phyloP scores from a whole-genome alignment of 2,797 vertebrate genomes.

The Clarias pachynema region DNA sequence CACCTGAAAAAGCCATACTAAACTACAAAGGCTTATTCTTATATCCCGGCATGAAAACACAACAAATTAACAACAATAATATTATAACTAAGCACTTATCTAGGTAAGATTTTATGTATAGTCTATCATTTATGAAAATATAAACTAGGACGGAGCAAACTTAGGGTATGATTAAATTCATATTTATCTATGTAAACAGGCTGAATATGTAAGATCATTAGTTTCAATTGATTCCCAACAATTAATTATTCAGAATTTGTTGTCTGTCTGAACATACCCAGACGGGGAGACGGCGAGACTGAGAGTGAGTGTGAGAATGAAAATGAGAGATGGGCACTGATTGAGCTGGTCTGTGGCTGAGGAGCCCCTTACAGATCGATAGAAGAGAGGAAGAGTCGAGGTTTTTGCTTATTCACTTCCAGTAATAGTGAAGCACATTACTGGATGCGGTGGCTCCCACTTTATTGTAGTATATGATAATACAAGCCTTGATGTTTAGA shows the following conservation, averaged over 20 bases:
- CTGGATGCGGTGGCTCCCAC: conserved; percentile 6
- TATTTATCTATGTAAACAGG: conserved; percentile 22
- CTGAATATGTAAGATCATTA: conserved; percentile 18
- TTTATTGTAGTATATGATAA: not conserved
- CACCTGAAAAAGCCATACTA: conserved; percentile 29
- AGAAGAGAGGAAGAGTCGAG: conserved; percentile 34
- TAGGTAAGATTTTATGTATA: not conserved
- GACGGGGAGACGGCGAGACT: conserved; percentile 32
- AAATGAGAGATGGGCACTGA: conserved; percentile 18
- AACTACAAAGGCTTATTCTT: conserved; percentile 26
- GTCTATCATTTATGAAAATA: not conserved
- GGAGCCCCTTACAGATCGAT: conserved; percentile 42
- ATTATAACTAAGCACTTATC: not conserved
- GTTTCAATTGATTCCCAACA: not conserved
- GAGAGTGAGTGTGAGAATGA: conserved; percentile 3
- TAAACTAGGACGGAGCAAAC: not conserved
- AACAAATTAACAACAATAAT: not conserved
- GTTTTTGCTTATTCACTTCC: conserved; percentile 52
- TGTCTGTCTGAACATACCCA: conserved; percentile 28
- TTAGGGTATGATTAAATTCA: not conserved
- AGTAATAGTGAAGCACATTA: conserved; percentile 44
- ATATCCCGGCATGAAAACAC: not conserved
- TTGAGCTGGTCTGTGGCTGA: conserved; percentile 16
- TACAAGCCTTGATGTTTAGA: not conserved
- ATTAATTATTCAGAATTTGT: conserved; percentile 36